Conservation (phyloP, 2,888 invertebrate species). For the Philopedon plagiatum region DNA sequence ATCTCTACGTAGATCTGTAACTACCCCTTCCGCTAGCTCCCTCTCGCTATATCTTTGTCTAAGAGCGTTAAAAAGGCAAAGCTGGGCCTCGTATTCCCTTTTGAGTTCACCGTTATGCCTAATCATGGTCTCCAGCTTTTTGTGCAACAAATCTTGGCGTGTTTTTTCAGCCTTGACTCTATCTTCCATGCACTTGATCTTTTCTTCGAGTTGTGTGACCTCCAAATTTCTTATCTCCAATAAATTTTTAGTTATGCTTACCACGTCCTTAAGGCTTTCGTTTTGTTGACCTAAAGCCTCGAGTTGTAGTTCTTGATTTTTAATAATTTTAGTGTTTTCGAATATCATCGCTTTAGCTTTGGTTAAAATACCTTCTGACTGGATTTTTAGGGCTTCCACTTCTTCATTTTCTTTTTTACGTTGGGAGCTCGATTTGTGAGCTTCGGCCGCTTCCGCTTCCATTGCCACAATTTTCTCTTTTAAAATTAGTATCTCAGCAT, state of each 20-base stretch:
- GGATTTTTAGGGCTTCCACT: conserved; percentile 63
- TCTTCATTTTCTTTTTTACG: conserved; percentile 62
- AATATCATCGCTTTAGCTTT: conserved; percentile 81
- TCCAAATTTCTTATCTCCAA: conserved; percentile 85
- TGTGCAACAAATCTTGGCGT: conserved; percentile 77
- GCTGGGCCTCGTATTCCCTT: conserved; percentile 84
- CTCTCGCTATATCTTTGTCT: conserved; percentile 64
- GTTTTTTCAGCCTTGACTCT: conserved; percentile 82
- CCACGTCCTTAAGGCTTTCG: conserved; percentile 84
- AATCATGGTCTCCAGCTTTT: conserved; percentile 80
- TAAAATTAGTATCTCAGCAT: conserved; percentile 53
- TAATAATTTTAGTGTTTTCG: conserved; percentile 82
- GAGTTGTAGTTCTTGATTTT: conserved; percentile 86
- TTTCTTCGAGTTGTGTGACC: conserved; percentile 79
- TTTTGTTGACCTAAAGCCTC: conserved; percentile 81
- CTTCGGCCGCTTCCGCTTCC: conserved; percentile 63
- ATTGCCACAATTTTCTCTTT: conserved; percentile 58
- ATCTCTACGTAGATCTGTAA: conserved; percentile 55
- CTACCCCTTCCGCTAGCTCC: conserved; percentile 62
- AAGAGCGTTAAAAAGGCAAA: conserved; percentile 77
- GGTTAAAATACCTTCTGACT: conserved; percentile 71
- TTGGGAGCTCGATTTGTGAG: conserved; percentile 60
- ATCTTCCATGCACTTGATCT: conserved; percentile 75
- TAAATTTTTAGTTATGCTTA: conserved; percentile 85
- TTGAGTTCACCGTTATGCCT: conserved; percentile 82